Percentiles rank a stretch among this genome's conserved stretches.
Evolutionary conservation across 2,797 vertebrate species (phyloP).

Genomic region (Nannoperca obscura): DNA sequence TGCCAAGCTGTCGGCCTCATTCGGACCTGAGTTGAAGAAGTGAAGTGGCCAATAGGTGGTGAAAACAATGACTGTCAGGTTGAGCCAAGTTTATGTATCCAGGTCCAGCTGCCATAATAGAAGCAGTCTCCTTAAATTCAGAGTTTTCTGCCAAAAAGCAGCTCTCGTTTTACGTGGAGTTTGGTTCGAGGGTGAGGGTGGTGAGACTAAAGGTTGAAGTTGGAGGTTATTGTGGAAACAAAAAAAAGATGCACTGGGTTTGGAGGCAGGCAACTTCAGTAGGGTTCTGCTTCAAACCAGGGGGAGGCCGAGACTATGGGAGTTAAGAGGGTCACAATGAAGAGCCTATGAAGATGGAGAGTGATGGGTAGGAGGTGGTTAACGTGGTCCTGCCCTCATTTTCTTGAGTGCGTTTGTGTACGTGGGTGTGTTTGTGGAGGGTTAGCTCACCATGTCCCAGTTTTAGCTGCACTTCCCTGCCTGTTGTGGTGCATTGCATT

Average conservation of each 20-base stretch:
- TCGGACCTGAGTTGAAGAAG: not conserved
- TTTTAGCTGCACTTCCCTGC: not conserved
- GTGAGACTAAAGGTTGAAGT: not conserved
- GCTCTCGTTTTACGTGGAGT: not conserved
- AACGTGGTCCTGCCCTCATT: conserved; percentile 22
- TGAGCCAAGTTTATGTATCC: conserved; percentile 13
- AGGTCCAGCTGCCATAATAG: not conserved
- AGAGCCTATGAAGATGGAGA: too few relatives aligned
- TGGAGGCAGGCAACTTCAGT: not conserved
- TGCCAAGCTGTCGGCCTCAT: conserved; percentile 18
- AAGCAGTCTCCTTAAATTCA: not conserved
- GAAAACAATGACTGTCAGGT: conserved; percentile 23
- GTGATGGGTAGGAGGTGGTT: not conserved
- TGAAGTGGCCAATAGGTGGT: conserved; percentile 16
- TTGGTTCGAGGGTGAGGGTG: not conserved
- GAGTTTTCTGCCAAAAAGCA: not conserved
- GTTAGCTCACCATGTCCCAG: conserved; percentile 13
- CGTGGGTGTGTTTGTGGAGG: not conserved
- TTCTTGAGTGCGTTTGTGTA: conserved; percentile 15
- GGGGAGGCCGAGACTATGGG: not conserved
- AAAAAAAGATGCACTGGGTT: not conserved
- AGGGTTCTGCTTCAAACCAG: not conserved
- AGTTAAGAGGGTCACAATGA: not conserved
- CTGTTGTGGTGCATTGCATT: not conserved
- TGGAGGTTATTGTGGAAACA: not conserved